Base-by-base conservation (phyloP, 2,888 invertebrate species). In the Drosophila borealis region DNA sequence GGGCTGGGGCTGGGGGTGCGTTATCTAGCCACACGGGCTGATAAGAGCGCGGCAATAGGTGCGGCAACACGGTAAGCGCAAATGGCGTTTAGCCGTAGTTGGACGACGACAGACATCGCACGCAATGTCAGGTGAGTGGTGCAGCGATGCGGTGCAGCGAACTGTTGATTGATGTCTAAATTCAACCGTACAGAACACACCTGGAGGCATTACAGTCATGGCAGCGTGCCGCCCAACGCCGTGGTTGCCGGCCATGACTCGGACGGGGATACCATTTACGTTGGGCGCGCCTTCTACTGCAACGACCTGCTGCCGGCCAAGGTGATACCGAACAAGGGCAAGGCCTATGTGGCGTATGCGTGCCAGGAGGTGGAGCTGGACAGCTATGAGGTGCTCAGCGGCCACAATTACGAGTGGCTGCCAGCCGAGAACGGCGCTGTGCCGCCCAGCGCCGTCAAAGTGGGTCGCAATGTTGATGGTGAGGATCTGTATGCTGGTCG, bases 191-290 rank as follows among this genome's bases (percentile, higher is more conserved):
- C 83, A 59, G 91, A 92, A 25, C 93, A 93, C 66, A 93, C 93
- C 39, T 90, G 92, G 72, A 81, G 94, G 33, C 94, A 94, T 41
- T 85, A 90, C 8, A 93, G 93, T 0, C 61, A 74, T 53, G 91
- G 90, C 36, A 51, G 64, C 10, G 42, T 90, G 17, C 81, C 91
- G 1, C 68, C 81, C 14, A 59, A 78, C 19, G 94, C 95, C 1
- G 93, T 95, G 0, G 81, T 85, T 4, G 95, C 94, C 42, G 97
- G 97, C 21, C 93, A 93, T 1, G 97, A 97, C 87, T 92, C 91
- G 11, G 96, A 96, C 78, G 96, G 96, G 0, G 93, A 94, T 1
- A 93, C 94, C 54, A 96, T 97, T 84, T 97, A 94, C 90, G 95
- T 96, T 0, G 97, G 96, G 0, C 94, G 96, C 55, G 94, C 95